Evolutionary conservation across 2,797 vertebrate species (phyloP).

Genomic region (Leptoclinus maculatus): DNA sequence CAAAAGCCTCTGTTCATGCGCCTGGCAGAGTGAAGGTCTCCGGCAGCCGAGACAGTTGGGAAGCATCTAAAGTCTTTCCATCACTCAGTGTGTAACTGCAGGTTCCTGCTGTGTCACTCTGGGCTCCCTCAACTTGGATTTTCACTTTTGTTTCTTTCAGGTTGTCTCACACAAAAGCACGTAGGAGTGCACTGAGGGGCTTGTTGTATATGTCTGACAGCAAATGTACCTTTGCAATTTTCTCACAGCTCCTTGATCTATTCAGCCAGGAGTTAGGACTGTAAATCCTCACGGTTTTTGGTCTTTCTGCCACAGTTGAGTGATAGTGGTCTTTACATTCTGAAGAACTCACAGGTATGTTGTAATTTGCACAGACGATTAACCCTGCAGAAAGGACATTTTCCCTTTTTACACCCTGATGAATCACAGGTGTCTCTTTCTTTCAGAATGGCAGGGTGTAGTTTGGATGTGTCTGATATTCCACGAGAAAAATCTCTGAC

Average conservation of each 20-base stretch:
- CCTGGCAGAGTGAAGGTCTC: constrained; percentile 46
- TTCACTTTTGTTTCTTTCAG: constrained; percentile 48
- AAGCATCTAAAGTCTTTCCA: constrained; percentile 63
- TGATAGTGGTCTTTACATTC: background rate
- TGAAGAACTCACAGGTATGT: background rate
- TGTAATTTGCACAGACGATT: constrained; percentile 2
- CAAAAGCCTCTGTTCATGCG: constrained; percentile 41
- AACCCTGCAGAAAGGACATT: background rate
- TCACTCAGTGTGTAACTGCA: constrained; percentile 51
- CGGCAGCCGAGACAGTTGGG: constrained; percentile 50
- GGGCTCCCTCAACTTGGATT: constrained; percentile 50
- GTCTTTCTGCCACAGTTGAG: background rate
- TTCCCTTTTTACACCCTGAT: background rate
- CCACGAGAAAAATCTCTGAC: background rate
- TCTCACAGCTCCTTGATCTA: constrained; percentile 30
- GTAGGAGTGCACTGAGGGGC: constrained; percentile 10
- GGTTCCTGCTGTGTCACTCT: constrained; percentile 60
- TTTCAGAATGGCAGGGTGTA: background rate
- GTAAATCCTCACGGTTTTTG: constrained; percentile 5
- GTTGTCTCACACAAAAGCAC: constrained; percentile 42
- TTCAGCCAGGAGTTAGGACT: constrained; percentile 13
- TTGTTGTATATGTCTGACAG: constrained; percentile 42
- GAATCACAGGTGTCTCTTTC: constrained; percentile 1
- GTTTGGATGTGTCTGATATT: constrained; percentile 21
- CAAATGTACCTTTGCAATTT: constrained; percentile 29